Base-by-base conservation (phyloP, 2,113 vertebrate species). In the Gallinago undulata region DNA sequence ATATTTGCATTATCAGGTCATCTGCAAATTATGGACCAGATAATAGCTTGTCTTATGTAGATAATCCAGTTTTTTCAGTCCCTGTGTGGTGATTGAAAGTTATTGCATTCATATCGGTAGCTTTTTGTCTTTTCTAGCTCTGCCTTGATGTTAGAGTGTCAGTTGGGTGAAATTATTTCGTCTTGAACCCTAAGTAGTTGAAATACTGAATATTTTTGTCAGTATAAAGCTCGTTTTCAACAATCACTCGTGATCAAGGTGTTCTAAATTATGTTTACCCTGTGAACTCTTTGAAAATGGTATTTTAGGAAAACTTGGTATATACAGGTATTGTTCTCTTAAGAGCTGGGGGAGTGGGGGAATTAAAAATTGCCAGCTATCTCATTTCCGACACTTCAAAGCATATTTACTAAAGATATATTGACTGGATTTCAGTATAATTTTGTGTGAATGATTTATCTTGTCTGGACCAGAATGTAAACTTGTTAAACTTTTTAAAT, bases 391-490 rank as follows among this genome's bases (percentile, higher is more conserved):
- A 21, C 24, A 87, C 81, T 95, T 96, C 96, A 97, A 96, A 96
- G 95, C 7, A 1, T 76, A 68, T 84, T 93, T 95, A 31, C 48
- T 64, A 39, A 94, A 89, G 81, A 73, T 56, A 53, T 28, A 33
- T 91, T 82, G 69, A 64, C 89, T 96, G 66, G 11, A 60, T 96
- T 96, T 93, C 57, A 41, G 59, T 89, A 62, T 89, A 94, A 94
- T 92, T 94, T 96, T 91, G 35, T 75, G 68, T 56, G 80, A 91
- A 72, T 89, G 77, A 92, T 91, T 97, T 96, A 93, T 92, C 93
- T 96, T 89, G 69, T 92, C 70, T 91, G 66, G 77, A 89, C 81
- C 95, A 97, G 95, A 94, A 95, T 84, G 53, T 64, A 91, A 95
- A 91, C 77, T 91, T 91, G 66, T 39, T 95, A 82, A 92, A 91